Base-by-base conservation (phyloP, 2,113 vertebrate species). In the Rhadina sibilatrix region DNA sequence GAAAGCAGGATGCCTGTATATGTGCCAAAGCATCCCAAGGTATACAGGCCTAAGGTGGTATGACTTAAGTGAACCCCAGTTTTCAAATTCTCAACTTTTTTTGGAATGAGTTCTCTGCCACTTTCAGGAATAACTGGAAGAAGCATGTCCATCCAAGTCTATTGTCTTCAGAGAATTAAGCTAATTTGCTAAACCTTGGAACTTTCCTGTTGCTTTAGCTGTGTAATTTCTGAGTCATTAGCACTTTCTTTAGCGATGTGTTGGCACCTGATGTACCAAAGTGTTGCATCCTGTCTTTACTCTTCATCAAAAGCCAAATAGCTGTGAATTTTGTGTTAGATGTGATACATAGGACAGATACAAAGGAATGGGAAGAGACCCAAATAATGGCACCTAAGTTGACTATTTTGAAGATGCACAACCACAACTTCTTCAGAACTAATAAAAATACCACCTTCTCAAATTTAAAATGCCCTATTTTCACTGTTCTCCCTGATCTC, bases 191-290 rank as follows among this genome's bases (percentile, higher is more conserved):
- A 72, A 64, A 61, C 2, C 0, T 59, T 94, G 50, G 53, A 92
- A 94, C 44, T 93, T 91, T 49, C 25, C 46, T 69, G 6, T 93
- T 85, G 63, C 81, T 94, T 89, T 25, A 11, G 44, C 33, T 33
- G 0, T 77, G 42, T 87, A 79, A 83, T 79, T 87, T 83, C 84
- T 75, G 70, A 95, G 59, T 93, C 82, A 85, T 77, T 91, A 95
- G 53, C 85, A 86, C 87, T 88, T 84, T 27, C 84, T 72, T 91
- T 65, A 77, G 37, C 0, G 0, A 46, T 65, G 40, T 0, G 0
- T 91, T 87, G 35, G 59, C 6, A 0, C 71, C 89, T 86, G 78
- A 69, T 22, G 9, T 69, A 59, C 71, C 31, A 9, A 85, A 89
- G 75, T 53, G 13, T 69, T 69, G 87, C 18, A 24, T 89, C 47